These are phyloP conservation scores for Danio aesculapii DNA, from an alignment of 2,797 vertebrate species.

Conservation along the genomic window DNA sequence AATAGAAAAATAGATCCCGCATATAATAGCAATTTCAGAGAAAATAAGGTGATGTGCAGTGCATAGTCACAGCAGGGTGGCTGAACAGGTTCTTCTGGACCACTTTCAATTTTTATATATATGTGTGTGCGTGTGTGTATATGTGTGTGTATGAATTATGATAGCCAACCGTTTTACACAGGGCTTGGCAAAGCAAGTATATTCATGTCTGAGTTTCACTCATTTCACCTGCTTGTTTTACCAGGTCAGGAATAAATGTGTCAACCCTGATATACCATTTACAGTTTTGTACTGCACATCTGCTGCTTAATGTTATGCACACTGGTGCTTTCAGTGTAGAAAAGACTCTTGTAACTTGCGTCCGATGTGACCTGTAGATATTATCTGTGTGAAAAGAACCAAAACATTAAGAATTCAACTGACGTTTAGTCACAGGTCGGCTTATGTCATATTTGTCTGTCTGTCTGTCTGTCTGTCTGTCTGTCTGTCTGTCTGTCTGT, in stretches of 20 bases:
- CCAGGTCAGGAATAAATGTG: neutral
- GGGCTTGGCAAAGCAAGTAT: constrained; percentile 36
- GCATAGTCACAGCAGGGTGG: constrained; percentile 19
- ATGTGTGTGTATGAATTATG: neutral
- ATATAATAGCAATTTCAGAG: neutral
- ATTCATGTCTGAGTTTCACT: constrained; percentile 31
- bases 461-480: too few species aligned
- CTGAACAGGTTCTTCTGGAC: constrained; percentile 53
- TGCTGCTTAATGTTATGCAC: neutral
- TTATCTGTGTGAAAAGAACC: neutral
- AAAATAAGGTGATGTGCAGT: constrained; percentile 3
- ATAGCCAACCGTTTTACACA: constrained; percentile 22
- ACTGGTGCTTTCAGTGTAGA: neutral
- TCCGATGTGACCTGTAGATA: neutral
- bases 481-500: too few species aligned
- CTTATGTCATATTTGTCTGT: too few species aligned
- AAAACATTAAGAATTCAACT: neutral
- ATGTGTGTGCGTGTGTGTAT: neutral
- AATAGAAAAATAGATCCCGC: constrained; percentile 27
- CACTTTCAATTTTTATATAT: neutral
- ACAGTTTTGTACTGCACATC: neutral
- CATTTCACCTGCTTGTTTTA: constrained; percentile 14
- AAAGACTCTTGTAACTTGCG: neutral
- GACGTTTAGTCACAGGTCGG: neutral
- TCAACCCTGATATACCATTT: neutral